Evolutionary conservation across 2,797 vertebrate species (phyloP).

Genomic region (Allobates femoralis): DNA sequence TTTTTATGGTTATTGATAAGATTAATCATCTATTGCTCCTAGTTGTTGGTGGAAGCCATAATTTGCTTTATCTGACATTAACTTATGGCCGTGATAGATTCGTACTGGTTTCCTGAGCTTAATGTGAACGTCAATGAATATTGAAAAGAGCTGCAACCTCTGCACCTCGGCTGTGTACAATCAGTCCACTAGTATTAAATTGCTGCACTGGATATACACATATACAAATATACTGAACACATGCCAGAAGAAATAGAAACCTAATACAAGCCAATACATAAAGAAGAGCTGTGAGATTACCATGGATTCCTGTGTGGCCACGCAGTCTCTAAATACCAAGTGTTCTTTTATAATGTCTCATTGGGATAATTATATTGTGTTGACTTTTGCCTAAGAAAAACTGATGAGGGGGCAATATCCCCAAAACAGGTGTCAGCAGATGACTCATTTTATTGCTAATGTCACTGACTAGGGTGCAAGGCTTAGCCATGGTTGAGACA

Average conservation of each 20-base stretch:
- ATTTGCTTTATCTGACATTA: constrained; percentile 16
- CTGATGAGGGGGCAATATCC: too few relatives aligned
- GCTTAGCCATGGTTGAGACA: too few relatives aligned
- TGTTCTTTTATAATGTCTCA: too few relatives aligned
- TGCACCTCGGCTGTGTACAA: not conserved
- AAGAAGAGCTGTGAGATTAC: not conserved
- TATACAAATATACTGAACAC: not conserved
- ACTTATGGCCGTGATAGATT: constrained; percentile 23
- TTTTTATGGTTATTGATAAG: constrained; percentile 41
- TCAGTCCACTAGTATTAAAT: not conserved
- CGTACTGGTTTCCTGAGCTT: constrained; percentile 5
- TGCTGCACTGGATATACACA: not conserved
- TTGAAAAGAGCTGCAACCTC: constrained; percentile 15
- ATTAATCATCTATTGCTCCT: constrained; percentile 27
- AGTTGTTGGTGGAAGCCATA: not conserved
- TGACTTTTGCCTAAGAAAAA: too few relatives aligned
- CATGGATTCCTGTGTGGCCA: not conserved
- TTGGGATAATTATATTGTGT: too few relatives aligned
- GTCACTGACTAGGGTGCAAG: too few relatives aligned
- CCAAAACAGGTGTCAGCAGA: too few relatives aligned
- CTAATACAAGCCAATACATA: not conserved
- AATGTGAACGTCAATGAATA: constrained; percentile 33
- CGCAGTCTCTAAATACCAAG: not conserved
- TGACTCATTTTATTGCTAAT: too few relatives aligned
- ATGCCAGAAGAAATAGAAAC: not conserved